These are phyloP conservation scores for Parotia lawesii DNA, from an alignment of 2,113 vertebrate species.

Conservation along the genomic window DNA sequence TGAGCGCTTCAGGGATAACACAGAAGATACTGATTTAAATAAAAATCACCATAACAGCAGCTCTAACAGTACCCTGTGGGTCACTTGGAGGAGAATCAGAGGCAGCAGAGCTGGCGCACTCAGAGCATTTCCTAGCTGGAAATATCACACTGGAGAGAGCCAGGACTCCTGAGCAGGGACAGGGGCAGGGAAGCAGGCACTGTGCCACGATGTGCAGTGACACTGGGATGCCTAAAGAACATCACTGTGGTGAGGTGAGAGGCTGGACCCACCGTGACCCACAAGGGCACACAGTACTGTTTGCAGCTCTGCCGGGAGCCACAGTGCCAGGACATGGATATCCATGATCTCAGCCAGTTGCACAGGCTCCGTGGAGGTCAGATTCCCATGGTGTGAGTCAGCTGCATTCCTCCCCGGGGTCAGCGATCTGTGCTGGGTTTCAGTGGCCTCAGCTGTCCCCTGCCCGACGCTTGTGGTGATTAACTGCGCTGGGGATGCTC, in stretches of 20 bases:
- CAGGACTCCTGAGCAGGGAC: neutral
- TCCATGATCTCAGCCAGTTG: neutral
- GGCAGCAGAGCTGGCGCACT: neutral
- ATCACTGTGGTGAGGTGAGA: neutral
- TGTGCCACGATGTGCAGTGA: neutral
- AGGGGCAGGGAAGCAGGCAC: neutral
- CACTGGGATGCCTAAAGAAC: neutral
- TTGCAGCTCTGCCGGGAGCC: neutral
- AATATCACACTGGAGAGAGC: neutral
- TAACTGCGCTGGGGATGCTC: neutral
- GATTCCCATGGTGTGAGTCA: slow-evolving; percentile 17
- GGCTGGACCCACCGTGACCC: fast-evolving
- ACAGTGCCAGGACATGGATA: neutral
- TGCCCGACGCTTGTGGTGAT: neutral
- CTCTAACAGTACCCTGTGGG: neutral
- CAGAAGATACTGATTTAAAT: neutral
- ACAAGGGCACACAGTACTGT: fast-evolving
- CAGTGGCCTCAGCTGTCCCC: fast-evolving
- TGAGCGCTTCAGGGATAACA: neutral
- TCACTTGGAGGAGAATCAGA: slow-evolving; percentile 5
- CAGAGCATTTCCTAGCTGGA: neutral
- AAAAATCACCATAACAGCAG: neutral
- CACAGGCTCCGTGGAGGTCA: neutral
- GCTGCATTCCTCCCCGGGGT: slow-evolving; percentile 20
- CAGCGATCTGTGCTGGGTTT: neutral